phyloP scores from a whole-genome alignment of 2,888 invertebrate species.

The Zonitis immaculata region DNA sequence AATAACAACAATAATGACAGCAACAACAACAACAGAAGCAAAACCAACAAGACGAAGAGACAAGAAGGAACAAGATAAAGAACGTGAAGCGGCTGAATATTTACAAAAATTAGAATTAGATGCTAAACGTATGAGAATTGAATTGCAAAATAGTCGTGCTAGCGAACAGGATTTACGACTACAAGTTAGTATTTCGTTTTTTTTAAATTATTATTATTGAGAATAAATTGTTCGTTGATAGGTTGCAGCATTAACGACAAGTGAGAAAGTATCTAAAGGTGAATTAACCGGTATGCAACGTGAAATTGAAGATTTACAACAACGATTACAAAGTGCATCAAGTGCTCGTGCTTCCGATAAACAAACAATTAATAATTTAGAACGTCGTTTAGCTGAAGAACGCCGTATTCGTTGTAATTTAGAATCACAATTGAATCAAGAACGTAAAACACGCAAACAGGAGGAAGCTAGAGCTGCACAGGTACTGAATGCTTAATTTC shows the following conservation, averaged over 20 bases:
- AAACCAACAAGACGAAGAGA: constrained; percentile 36
- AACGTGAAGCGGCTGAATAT: constrained; percentile 51
- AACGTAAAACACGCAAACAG: constrained; percentile 65
- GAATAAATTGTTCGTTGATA: constrained; percentile 40
- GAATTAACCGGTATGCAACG: constrained; percentile 76
- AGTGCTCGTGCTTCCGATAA: constrained; percentile 73
- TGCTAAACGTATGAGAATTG: constrained; percentile 65
- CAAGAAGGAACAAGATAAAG: constrained; percentile 48
- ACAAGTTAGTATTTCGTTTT: constrained; percentile 54
- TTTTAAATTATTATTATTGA: not conserved
- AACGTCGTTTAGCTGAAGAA: constrained; percentile 82
- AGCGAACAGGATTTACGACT: constrained; percentile 67
- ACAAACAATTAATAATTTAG: constrained; percentile 68
- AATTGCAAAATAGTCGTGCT: constrained; percentile 68
- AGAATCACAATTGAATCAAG: constrained; percentile 69
- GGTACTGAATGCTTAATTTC: too few relatives aligned
- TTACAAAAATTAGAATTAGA: constrained; percentile 64
- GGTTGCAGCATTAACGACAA: constrained; percentile 57
- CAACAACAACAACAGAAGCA: constrained; percentile 6
- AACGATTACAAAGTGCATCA: constrained; percentile 69
- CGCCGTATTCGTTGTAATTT: constrained; percentile 68
- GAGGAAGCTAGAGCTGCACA: constrained; percentile 48
- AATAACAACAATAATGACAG: not conserved
- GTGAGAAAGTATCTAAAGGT: constrained; percentile 63
- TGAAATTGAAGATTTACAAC: constrained; percentile 83